Evolutionary conservation across 1,140 invertebrate genomes (phyloP).

Genomic region (Muscidifurax raptorellus): DNA sequence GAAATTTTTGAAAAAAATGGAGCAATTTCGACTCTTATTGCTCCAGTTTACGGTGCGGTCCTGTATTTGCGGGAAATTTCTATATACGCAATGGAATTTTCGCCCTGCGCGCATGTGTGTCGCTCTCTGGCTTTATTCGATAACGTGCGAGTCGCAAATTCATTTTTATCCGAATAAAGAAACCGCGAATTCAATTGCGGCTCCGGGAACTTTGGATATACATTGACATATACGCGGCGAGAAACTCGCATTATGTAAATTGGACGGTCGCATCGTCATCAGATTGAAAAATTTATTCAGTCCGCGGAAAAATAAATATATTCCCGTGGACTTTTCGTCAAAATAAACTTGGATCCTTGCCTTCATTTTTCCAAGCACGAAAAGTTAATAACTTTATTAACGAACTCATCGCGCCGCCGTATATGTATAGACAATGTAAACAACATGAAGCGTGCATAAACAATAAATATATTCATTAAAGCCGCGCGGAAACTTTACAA

Average conservation of each 20-base stretch:
- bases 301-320: neutral
- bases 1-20: neutral
- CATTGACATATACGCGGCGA: too few relatives aligned
- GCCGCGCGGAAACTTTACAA: neutral
- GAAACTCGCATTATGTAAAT: neutral
- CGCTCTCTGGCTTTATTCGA: neutral
- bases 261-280: neutral
- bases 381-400: too few relatives aligned
- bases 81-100: neutral
- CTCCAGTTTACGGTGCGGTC: neutral
- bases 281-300: neutral
- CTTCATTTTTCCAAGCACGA: neutral
- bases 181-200: neutral
- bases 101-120: neutral
- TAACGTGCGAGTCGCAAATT: conserved; percentile 32
- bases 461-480: neutral
- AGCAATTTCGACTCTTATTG: neutral
- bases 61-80: neutral
- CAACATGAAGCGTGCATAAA: too few relatives aligned
- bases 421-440: neutral
- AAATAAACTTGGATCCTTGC: neutral
- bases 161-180: conserved; percentile 30
- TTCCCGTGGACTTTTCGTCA: neutral
- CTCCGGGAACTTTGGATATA: too few relatives aligned
- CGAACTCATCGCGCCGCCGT: neutral